Evolutionary conservation across 2,113 vertebrate species (phyloP), one percentile per base, ranked within the genome.

Genomic region (Guaruba guarouba): DNA sequence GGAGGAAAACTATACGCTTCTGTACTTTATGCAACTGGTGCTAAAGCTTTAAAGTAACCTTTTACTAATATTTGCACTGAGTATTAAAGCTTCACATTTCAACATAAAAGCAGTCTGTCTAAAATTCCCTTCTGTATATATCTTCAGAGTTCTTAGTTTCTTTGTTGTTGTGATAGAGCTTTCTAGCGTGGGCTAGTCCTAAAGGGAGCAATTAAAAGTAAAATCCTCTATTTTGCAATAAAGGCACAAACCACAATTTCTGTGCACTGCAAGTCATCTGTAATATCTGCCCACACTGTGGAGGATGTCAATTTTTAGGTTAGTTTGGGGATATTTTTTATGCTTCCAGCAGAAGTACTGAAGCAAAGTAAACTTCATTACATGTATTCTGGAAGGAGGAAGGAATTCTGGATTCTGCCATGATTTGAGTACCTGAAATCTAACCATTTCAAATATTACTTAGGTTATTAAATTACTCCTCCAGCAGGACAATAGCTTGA

Each of bases 161-260:
- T 13, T 68, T 63, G 9, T n/a, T 82, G 24, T 90, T 88, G 49
- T 69, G 35, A 59, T 44, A 44, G 62, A 82, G 48, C 49, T 80
- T 95, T 77, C 8, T 17, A 66, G 67, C 1, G 1, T 94, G 64
- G 85, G 35, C 71, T 80, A 43, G 44, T 80, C 44, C 44, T 92
- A 19, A 84, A 71, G 33, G 81, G 75, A 82, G 55, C 78, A 92
- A 66, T 82, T 94, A 96, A 51, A 94, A 94, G 48, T 67, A 59
- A 85, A 91, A 68, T 9, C 6, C 0, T 15, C 12, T 91, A 8
- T 57, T 73, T 85, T 4, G 1, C 28, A 61, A 25, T 86, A 66
- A 46, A 62, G 37, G 15, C 64, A 70, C 28, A 83, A 92, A 55
- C 13, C 1, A 6, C 51, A 74, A 2, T 75, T 95, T 81, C 66